These are phyloP conservation scores for Mongoloraphidia duomilia DNA, from an alignment of 2,888 invertebrate species.

Conservation along the genomic window DNA sequence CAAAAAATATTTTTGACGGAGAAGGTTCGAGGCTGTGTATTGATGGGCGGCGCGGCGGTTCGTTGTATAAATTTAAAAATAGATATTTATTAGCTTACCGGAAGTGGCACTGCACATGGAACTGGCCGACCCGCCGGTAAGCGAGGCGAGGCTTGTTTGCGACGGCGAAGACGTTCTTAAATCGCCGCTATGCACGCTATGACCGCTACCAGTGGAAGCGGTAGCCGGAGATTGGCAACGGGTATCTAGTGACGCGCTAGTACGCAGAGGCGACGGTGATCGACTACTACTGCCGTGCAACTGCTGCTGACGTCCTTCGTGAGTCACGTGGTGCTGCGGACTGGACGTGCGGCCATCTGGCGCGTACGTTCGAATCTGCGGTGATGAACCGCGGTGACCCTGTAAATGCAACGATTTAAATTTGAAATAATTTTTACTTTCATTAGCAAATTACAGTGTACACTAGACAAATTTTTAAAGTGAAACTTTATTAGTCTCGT, in stretches of 20 bases:
- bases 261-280: slow-evolving; percentile 65
- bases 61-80: too few relatives aligned
- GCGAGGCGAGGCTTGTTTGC: slow-evolving; percentile 55
- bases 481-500: too few relatives aligned
- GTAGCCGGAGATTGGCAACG: slow-evolving; percentile 44
- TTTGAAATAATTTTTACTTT: too few relatives aligned
- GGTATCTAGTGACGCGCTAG: slow-evolving; percentile 56
- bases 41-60: too few relatives aligned
- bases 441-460: too few relatives aligned
- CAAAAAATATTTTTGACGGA: too few relatives aligned
- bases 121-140: slow-evolving; percentile 31
- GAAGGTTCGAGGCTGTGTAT: too few relatives aligned
- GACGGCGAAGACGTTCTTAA: slow-evolving; percentile 48
- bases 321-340: slow-evolving; percentile 20
- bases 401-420: slow-evolving; percentile 19
- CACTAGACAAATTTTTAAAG: too few relatives aligned
- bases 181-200: slow-evolving; percentile 22
- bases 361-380: slow-evolving; percentile 70
- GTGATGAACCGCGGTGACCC: slow-evolving; percentile 69
- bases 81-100: too few relatives aligned
- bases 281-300: slow-evolving; percentile 45
- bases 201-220: slow-evolving; percentile 27
- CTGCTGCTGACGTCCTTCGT: slow-evolving; percentile 51
- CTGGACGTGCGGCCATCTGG: slow-evolving; percentile 53
- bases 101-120: slow-evolving; percentile 23